Percentiles rank a stretch among this genome's conserved stretches.
Conservation (phyloP, 2,113 vertebrate genomes). For the Halichoeres trimaculatus region DNA sequence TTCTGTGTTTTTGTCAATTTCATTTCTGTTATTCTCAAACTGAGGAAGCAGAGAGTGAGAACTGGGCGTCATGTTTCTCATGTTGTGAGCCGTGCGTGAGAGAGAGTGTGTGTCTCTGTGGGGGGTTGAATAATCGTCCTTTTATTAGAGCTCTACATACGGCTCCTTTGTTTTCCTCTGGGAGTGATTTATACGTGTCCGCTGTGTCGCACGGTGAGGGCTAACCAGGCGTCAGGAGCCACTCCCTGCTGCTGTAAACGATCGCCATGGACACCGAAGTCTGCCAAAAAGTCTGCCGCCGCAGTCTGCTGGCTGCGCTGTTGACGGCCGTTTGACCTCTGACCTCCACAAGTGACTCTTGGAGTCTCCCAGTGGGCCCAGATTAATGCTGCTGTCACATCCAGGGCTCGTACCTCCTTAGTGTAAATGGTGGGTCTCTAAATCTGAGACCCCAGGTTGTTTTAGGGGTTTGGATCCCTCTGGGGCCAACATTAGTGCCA, state of each 20-base stretch:
- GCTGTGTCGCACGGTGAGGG: background rate
- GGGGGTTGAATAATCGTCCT: background rate
- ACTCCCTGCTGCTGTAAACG: constrained; percentile 76
- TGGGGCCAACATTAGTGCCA: background rate
- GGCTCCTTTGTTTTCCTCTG: constrained; percentile 22
- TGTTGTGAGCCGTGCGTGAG: background rate
- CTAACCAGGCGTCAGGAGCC: constrained; percentile 66
- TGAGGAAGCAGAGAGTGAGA: background rate
- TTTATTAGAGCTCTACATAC: constrained; percentile 25
- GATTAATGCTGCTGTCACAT: constrained; percentile 51
- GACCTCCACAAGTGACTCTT: constrained; percentile 40
- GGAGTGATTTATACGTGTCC: constrained; percentile 66
- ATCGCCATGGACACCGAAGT: constrained; percentile 49
- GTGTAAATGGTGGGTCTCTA: background rate
- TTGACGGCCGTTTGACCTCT: constrained; percentile 58
- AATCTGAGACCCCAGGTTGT: background rate
- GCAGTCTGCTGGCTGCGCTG: constrained; percentile 8
- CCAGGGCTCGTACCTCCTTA: background rate
- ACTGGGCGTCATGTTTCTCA: background rate
- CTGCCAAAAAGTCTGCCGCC: constrained; percentile 60
- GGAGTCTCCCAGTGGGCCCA: constrained; percentile 9
- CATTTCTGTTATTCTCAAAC: background rate
- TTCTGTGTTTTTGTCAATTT: no score
- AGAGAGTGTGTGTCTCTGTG: background rate
- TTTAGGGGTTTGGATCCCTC: background rate